These are phyloP conservation scores for Tethya wilhelma DNA, from an alignment of 37 sponge, comb jelly and placozoan genomes.

Conservation along the genomic window DNA sequence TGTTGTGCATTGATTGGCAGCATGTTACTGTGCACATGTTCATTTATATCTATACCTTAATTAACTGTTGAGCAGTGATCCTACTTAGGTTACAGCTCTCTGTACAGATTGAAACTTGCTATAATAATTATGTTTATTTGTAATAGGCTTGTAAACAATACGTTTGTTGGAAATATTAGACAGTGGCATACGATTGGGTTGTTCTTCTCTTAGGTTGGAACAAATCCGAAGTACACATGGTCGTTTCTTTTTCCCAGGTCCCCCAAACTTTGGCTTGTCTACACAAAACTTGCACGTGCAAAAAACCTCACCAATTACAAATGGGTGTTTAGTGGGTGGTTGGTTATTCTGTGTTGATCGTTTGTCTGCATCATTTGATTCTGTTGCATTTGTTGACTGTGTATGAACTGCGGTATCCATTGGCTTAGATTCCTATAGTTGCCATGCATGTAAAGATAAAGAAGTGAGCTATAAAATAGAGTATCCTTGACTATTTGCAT, in stretches of 20 bases:
- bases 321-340: background rate
- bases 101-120: too few relatives aligned
- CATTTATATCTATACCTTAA: background rate
- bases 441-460: background rate
- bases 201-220: background rate
- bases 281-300: background rate
- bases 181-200: background rate
- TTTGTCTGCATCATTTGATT: background rate
- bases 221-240: background rate
- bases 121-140: too few relatives aligned
- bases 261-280: slow-evolving; percentile 9
- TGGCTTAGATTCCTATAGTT: background rate
- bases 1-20: background rate
- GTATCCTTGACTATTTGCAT: too few relatives aligned
- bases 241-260: background rate
- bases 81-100: too few relatives aligned
- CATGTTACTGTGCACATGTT: background rate
- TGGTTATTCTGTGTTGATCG: background rate
- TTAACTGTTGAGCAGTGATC: background rate
- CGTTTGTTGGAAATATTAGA: background rate
- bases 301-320: background rate
- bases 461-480: too few relatives aligned
- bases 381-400: background rate
- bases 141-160: too few relatives aligned
- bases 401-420: background rate